A percentile compares a stretch with the other conserved stretches of the same genome.
phyloP scores from a whole-genome alignment of 1,140 invertebrate species.

The Oreohelix idahoensis region DNA sequence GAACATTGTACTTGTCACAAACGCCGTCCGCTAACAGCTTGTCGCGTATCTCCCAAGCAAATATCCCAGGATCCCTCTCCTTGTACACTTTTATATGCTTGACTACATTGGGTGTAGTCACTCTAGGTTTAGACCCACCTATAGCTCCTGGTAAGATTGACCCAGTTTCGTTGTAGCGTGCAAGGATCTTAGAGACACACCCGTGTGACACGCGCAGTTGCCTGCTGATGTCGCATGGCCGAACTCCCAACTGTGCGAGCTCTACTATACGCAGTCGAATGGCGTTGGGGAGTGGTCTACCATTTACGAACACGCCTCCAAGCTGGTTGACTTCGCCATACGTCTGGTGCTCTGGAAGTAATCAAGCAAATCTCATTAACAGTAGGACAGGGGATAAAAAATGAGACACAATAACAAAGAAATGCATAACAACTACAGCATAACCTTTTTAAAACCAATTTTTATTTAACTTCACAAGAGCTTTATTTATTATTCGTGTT shows the following conservation, averaged over 20 bases:
- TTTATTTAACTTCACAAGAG: too few relatives aligned
- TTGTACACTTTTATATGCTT: slow-evolving; percentile 95
- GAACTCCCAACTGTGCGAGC: slow-evolving; percentile 90
- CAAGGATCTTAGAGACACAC: slow-evolving; percentile 92
- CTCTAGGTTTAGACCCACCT: slow-evolving; percentile 90
- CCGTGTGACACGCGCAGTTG: slow-evolving; percentile 94
- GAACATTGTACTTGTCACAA: slow-evolving; percentile 98
- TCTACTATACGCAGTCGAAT: slow-evolving; percentile 91
- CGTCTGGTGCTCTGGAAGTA: slow-evolving; percentile 61
- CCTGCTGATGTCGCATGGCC: slow-evolving; percentile 95
- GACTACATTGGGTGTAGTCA: slow-evolving; percentile 96
- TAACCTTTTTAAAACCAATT: too few relatives aligned
- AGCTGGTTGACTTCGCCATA: slow-evolving; percentile 90
- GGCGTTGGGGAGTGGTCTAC: slow-evolving; percentile 86
- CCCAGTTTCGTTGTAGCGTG: slow-evolving; percentile 72
- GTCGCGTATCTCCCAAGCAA: slow-evolving; percentile 96
- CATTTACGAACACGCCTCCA: slow-evolving; percentile 93
- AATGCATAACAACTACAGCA: too few relatives aligned
- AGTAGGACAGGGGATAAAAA: too few relatives aligned
- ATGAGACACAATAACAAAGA: too few relatives aligned
- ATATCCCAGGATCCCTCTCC: slow-evolving; percentile 94
- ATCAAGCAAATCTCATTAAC: slow-evolving; percentile 29
- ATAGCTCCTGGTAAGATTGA: slow-evolving; percentile 69
- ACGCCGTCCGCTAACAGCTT: slow-evolving; percentile 82
- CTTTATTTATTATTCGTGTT: too few relatives aligned